phyloP scores from a whole-genome alignment of 1,140 invertebrate species.

The Drosophila aff. region DNA sequence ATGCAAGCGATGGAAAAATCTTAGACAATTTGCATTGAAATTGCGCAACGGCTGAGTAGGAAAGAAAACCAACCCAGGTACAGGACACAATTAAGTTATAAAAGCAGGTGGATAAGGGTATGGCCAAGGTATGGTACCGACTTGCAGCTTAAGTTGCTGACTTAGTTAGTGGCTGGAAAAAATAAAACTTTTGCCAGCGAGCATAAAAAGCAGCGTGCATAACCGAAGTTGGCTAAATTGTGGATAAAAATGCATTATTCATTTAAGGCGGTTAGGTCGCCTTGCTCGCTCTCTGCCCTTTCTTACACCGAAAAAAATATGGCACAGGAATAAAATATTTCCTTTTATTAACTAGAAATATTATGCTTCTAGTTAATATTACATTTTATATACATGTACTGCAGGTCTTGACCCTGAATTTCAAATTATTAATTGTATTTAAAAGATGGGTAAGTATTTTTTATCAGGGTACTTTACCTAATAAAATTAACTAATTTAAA shows the following conservation, averaged over 20 bases:
- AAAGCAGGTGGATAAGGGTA: background rate
- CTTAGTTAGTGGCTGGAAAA: slow-evolving; percentile 46
- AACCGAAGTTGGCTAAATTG: slow-evolving; percentile 67
- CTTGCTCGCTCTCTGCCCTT: background rate
- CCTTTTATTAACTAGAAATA: no score
- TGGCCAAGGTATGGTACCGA: background rate
- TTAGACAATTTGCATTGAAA: slow-evolving; percentile 70
- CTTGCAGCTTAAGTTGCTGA: slow-evolving; percentile 43
- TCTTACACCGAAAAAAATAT: background rate
- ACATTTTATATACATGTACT: background rate
- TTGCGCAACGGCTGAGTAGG: slow-evolving; percentile 7
- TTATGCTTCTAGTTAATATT: no score
- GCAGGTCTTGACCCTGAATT: no score
- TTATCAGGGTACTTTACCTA: background rate
- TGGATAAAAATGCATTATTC: slow-evolving; percentile 79
- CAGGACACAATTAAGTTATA: slow-evolving; percentile 62
- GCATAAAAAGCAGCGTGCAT: slow-evolving; percentile 23
- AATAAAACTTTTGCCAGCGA: slow-evolving; percentile 52
- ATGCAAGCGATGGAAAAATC: slow-evolving; percentile 22
- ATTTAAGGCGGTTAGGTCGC: slow-evolving; percentile 35
- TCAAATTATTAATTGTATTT: no score
- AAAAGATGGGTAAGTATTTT: background rate
- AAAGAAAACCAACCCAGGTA: slow-evolving; percentile 4
- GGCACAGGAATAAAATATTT: background rate
- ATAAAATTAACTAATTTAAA: background rate